Evolutionary conservation across 2,113 vertebrate genomes (phyloP).

Genomic region (Typhlomys cinereus): DNA sequence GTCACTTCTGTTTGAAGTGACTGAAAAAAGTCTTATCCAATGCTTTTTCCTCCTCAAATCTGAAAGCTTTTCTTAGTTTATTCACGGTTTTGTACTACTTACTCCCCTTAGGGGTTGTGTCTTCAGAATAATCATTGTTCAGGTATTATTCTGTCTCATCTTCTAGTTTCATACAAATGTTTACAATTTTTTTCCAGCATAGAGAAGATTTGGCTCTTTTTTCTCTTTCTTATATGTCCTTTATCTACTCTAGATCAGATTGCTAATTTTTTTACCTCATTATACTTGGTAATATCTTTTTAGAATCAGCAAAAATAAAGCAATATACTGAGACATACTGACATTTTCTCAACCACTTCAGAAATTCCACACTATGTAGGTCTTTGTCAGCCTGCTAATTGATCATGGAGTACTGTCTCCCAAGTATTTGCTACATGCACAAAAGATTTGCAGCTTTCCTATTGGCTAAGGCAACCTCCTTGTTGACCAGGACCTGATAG

Average conservation of each 20-base stretch:
- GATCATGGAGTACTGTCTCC: neutral
- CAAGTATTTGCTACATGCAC: neutral
- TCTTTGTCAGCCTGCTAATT: neutral
- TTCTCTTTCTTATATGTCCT: neutral
- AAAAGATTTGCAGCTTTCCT: conserved; percentile 14
- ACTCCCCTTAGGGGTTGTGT: neutral
- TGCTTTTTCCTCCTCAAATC: neutral
- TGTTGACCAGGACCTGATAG: neutral
- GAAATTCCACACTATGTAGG: neutral
- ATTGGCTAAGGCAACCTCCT: neutral
- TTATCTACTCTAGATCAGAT: neutral
- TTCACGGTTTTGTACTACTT: neutral
- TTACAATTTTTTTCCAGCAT: neutral
- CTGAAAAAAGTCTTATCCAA: neutral
- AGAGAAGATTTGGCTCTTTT: neutral
- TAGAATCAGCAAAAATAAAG: conserved; percentile 12
- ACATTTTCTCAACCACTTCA: neutral
- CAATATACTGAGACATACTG: neutral
- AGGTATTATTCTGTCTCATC: neutral
- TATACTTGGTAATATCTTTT: neutral
- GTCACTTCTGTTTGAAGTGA: neutral
- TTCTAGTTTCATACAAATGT: neutral
- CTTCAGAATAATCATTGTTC: neutral
- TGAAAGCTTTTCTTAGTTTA: neutral
- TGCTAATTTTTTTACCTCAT: neutral